A percentile compares a stretch with the other conserved stretches of the same genome.
phyloP scores from a whole-genome alignment of 1,140 invertebrate genomes.

The Procambarus clarkii region DNA sequence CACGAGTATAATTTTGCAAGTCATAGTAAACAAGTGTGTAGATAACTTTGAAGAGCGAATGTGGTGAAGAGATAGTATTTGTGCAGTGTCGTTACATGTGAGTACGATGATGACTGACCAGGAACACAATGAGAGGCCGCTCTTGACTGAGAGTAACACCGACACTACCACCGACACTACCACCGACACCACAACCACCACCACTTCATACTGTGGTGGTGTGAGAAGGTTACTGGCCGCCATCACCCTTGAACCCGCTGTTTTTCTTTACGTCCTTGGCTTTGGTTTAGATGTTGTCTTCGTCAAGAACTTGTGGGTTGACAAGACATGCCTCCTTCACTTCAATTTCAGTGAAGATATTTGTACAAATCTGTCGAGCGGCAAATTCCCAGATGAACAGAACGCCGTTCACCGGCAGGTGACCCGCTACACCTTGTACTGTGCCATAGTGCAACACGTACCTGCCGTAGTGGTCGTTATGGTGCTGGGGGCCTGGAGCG shows the following conservation, averaged over 20 bases:
- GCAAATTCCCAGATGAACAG: slow-evolving; percentile 29
- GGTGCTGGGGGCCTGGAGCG: slow-evolving; percentile 50
- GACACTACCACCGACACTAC: too few species aligned
- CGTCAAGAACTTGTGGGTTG: slow-evolving; percentile 45
- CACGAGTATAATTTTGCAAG: too few species aligned
- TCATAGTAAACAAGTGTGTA: too few species aligned
- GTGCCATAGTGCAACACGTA: background rate
- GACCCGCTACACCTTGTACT: slow-evolving; percentile 36
- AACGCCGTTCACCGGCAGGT: slow-evolving; percentile 21
- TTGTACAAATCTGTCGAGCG: slow-evolving; percentile 31
- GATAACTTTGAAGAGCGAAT: too few species aligned
- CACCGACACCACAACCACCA: too few species aligned
- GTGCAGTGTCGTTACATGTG: too few species aligned
- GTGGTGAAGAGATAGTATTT: too few species aligned
- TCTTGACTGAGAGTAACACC: too few species aligned
- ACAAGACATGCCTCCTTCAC: slow-evolving; percentile 31
- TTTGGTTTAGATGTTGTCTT: slow-evolving; percentile 27
- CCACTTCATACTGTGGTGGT: too few species aligned
- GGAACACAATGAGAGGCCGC: too few species aligned
- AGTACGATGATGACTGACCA: too few species aligned
- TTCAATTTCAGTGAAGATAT: slow-evolving; percentile 31
- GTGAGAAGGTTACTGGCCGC: background rate
- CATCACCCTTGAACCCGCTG: slow-evolving; percentile 45
- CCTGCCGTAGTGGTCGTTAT: slow-evolving; percentile 11
- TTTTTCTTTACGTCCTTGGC: slow-evolving; percentile 22